Base-by-base conservation (phyloP, 2,888 invertebrate genomes). In the Corbicula japonica region DNA sequence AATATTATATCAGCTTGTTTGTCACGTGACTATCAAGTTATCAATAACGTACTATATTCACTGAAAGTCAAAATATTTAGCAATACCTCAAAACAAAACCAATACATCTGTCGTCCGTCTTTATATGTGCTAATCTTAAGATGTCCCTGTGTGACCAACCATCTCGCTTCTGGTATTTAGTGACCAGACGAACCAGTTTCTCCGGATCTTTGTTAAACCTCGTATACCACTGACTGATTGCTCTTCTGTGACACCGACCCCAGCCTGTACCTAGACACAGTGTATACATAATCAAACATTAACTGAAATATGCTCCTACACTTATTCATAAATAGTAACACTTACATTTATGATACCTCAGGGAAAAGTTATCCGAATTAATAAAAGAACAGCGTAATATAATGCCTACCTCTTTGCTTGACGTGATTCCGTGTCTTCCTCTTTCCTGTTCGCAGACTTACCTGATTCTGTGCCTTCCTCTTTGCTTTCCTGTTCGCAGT, bases 101-200 rank as follows among this genome's bases (percentile, higher is more conserved):
- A 26, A 62, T 44, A 18, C 46, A 30, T 34, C 12, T 1, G 35
- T 60, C 44, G 1, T 34, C 48, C 2, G 58, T 46, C 5, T 34
- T 26, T 10, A 46, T 35, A 65, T 90, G 88, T 15, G 86, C 60
- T 23, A 90, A 74, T 35, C 94, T 89, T 94, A 95, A 93, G n/a
- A 97, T 94, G 86, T 96, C 96, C 88, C 95, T 96, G 91, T 97
- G 97, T 0, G 95, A 95, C 94, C 96, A 96, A 3, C 96, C 96
- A 86, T 96, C 95, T 80, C 95, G 95, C 10, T 95, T 95, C 61
- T 95, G 95, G 68, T 95, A 95, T 90, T 95, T 95, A 4, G 95
- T 95, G 28, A 96, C 94, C 84, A 95, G 95, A 86, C 95, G 94
- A 0, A 95, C 95, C 48, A 97, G 94, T 63, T 95, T 95, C 91